Evolutionary conservation across 1,140 invertebrate species (phyloP), one percentile per base, ranked within the genome.

Genomic region (Lucilia sericata): DNA sequence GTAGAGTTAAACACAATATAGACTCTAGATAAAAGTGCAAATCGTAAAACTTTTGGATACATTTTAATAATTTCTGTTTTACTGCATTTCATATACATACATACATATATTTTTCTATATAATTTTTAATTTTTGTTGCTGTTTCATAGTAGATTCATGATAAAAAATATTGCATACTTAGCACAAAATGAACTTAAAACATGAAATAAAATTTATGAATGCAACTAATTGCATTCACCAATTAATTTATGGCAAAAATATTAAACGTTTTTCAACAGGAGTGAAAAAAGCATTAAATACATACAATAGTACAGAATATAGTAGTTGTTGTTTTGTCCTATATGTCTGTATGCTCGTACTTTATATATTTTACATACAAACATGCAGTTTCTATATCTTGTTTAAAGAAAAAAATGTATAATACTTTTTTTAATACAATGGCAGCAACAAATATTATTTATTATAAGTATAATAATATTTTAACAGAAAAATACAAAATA

Each of bases 181-280:
- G 76, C 76, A 47, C 42, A 80, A 80, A 80, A 80, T 80, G 76
- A 80, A 49, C 76, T 80, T 51, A 21, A 80, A 9, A 51, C 76
- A 80, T 49, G 76, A 80, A 80, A 80, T 49, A 80, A 80, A 80
- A 80, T 80, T 80, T 80, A 80, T 80, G 76, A 80, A 80, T 80
- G 76, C 76, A 80, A 80, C 76, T 80, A 80, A 80, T 80, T 80
- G 76, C 76, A 49, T 80, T 25, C 76, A 80, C 42, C 76, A 80
- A 80, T 80, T 80, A 80, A 80, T 80, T 80, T 80, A 80, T 80
- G 47, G 76, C 76, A 25, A 80, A 78, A 80, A 49, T 70, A 70
- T 80, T 80, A 80, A 80, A 80, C 47, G 76, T 80, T 80, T 21
- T 49, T 49, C 21, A 80, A 80, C 76, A 80, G 21, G 12, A 80